phyloP scores from a whole-genome alignment of 1,140 invertebrate genomes.

The Drosophila sulfurigaster region DNA sequence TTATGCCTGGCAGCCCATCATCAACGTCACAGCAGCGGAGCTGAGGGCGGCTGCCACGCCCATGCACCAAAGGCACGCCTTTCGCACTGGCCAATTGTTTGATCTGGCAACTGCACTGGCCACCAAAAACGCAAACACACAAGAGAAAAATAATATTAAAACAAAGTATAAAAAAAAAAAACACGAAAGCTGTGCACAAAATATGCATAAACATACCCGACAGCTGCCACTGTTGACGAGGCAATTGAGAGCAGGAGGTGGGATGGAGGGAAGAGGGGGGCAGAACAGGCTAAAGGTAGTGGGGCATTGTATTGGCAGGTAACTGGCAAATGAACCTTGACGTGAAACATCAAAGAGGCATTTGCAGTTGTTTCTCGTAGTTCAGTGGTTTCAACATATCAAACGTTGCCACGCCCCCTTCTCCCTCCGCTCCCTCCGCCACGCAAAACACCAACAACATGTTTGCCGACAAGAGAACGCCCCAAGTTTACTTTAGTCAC shows the following conservation, averaged over 20 bases:
- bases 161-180: conserved; percentile 1
- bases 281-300: neutral
- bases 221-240: conserved; percentile 26
- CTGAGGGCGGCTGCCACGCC: conserved; percentile 23
- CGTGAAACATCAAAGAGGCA: conserved; percentile 48
- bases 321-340: conserved; percentile 29
- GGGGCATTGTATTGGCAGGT: conserved; percentile 20
- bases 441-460: no score
- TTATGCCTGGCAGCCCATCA: conserved; percentile 35
- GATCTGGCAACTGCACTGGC: conserved; percentile 20
- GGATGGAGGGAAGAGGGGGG: neutral
- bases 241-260: neutral
- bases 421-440: neutral
- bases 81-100: conserved; percentile 40
- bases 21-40: neutral
- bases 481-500: conserved; percentile 4
- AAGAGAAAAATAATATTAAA: neutral
- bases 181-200: conserved; percentile 1
- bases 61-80: neutral
- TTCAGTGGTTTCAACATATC: conserved; percentile 25
- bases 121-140: no score
- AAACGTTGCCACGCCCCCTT: conserved; percentile 23
- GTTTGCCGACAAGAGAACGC: neutral
- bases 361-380: conserved; percentile 10
- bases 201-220: conserved; percentile 41